These are phyloP conservation scores for Acropternis orthonyx DNA, from an alignment of 2,797 vertebrate genomes.

Conservation along the genomic window DNA sequence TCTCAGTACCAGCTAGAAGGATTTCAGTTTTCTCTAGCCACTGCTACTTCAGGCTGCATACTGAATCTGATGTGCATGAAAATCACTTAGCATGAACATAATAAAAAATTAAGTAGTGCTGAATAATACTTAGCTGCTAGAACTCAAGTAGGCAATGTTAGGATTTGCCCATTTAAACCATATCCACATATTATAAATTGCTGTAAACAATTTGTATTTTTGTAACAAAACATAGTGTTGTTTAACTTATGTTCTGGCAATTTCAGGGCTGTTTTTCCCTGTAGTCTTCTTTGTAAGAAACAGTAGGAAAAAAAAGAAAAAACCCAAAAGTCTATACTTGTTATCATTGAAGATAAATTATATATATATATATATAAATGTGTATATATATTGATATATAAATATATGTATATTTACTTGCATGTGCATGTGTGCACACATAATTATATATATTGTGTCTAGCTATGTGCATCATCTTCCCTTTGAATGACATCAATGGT, in stretches of 20 bases:
- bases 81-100: slow-evolving; percentile 63
- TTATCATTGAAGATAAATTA: background rate
- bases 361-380: background rate
- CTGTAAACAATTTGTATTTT: slow-evolving; percentile 58
- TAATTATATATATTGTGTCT: background rate
- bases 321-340: background rate
- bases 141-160: slow-evolving; percentile 47
- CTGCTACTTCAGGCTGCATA: slow-evolving; percentile 1
- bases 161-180: slow-evolving; percentile 26
- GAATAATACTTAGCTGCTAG: slow-evolving; percentile 31
- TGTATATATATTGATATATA: background rate
- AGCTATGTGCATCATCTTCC: background rate
- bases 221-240: slow-evolving; percentile 34
- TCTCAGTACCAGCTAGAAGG: slow-evolving; percentile 28
- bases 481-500: background rate
- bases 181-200: slow-evolving; percentile 31
- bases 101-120: slow-evolving; percentile 53
- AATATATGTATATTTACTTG: background rate
- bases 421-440: background rate
- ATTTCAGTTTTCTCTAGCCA: slow-evolving; percentile 42
- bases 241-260: slow-evolving; percentile 33
- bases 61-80: slow-evolving; percentile 53
- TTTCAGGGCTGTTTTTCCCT: slow-evolving; percentile 46
- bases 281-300: slow-evolving; percentile 20
- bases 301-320: background rate